phyloP scores from a whole-genome alignment of 2,888 invertebrate genomes.

The Melipona bicolor region DNA sequence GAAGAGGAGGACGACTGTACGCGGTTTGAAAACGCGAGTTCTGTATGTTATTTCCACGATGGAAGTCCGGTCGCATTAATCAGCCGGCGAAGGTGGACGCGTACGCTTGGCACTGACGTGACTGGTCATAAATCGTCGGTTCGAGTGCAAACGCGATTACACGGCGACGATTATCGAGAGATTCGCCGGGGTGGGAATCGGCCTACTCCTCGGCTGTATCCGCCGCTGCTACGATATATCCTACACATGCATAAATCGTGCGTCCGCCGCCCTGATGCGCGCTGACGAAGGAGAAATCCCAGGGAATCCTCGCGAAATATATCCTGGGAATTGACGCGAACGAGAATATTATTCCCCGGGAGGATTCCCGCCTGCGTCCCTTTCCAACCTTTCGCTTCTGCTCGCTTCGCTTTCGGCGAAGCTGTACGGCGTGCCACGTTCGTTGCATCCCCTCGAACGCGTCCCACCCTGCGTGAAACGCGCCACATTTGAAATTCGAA shows the following conservation, averaged over 20 bases:
- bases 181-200: slow-evolving; percentile 32
- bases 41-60: slow-evolving; percentile 60
- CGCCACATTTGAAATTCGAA: background rate
- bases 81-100: slow-evolving; percentile 52
- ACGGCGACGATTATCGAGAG: slow-evolving; percentile 71
- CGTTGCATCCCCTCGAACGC: background rate
- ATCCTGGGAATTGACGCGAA: slow-evolving; percentile 32
- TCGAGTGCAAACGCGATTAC: slow-evolving; percentile 71
- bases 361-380: background rate
- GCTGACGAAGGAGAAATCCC: slow-evolving; percentile 53
- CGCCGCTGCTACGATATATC: slow-evolving; percentile 28
- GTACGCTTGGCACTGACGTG: slow-evolving; percentile 65
- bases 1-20: background rate
- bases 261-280: slow-evolving; percentile 16
- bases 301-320: slow-evolving; percentile 12
- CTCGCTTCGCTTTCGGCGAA: background rate
- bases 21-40: slow-evolving; percentile 7
- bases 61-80: slow-evolving; percentile 60
- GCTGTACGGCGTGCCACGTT: background rate
- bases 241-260: slow-evolving; percentile 61
- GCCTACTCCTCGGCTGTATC: slow-evolving; percentile 50
- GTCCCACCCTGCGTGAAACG: background rate
- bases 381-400: background rate
- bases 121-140: slow-evolving; percentile 69
- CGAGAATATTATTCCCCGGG: slow-evolving; percentile 24